A percentile compares a stretch with the other conserved stretches of the same genome.
These are phyloP conservation scores for Drosophila tristis DNA, from an alignment of 1,140 invertebrate species.

Conservation along the genomic window DNA sequence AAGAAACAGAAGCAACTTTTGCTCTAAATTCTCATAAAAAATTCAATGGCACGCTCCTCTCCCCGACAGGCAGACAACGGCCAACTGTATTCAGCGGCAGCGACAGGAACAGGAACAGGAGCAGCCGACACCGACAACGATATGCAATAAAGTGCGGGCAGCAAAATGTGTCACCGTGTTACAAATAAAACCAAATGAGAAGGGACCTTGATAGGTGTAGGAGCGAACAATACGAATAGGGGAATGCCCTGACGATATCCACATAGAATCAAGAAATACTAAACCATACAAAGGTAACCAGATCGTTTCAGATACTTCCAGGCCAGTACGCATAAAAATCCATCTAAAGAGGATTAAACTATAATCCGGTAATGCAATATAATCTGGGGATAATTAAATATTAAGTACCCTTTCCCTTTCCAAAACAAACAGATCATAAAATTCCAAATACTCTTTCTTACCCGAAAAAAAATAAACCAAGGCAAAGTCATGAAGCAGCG, in stretches of 20 bases:
- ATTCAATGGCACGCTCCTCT: conserved; percentile 65
- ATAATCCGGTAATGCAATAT: too few relatives aligned
- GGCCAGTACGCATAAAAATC: too few relatives aligned
- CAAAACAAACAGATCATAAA: too few relatives aligned
- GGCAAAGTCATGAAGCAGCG: too few relatives aligned
- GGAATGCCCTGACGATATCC: neutral
- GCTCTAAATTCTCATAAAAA: conserved; percentile 82
- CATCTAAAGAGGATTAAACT: too few relatives aligned
- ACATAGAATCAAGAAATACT: too few relatives aligned
- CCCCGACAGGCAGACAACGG: conserved; percentile 8
- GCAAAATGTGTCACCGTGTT: conserved; percentile 63
- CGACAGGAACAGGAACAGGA: too few relatives aligned
- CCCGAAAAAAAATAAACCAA: neutral
- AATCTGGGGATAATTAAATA: too few relatives aligned
- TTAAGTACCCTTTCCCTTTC: too few relatives aligned
- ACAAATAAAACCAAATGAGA: conserved; percentile 44
- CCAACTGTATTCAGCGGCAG: too few relatives aligned
- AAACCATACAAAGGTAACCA: too few relatives aligned
- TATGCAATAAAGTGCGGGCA: conserved; percentile 71
- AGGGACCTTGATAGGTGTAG: neutral
- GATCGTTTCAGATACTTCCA: too few relatives aligned
- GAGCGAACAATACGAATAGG: neutral
- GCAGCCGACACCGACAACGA: conserved; percentile 28
- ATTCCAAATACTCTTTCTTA: neutral
- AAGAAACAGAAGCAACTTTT: conserved; percentile 29